Evolutionary conservation across 2,797 vertebrate species (phyloP).

Genomic region (Onychomys torridus): DNA sequence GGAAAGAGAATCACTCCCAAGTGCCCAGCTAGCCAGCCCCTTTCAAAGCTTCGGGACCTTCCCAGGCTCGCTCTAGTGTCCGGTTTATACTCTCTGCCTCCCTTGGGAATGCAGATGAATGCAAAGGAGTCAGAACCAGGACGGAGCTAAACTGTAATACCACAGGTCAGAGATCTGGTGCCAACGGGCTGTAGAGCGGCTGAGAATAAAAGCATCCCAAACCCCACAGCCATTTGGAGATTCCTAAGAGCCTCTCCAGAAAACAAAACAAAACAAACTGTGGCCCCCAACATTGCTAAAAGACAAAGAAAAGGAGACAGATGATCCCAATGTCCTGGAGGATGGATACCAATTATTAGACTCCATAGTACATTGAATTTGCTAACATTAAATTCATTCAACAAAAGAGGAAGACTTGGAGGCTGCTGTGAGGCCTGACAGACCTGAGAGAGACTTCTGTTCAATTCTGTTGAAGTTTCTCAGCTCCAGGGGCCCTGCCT

Average conservation of each 20-base stretch:
- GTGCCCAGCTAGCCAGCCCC: not conserved
- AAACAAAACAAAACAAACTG: not conserved
- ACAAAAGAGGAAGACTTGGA: not conserved
- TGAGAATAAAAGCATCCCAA: constrained; percentile 38
- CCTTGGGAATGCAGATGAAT: not conserved
- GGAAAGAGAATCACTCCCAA: constrained; percentile 28
- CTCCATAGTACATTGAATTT: not conserved
- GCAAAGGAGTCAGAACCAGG: not conserved
- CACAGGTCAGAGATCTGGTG: not conserved
- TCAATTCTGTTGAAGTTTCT: not conserved
- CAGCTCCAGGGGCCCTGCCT: not conserved
- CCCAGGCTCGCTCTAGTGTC: constrained; percentile 32
- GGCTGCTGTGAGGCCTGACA: not conserved
- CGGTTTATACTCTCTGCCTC: not conserved
- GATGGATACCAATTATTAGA: not conserved
- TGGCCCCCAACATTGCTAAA: not conserved
- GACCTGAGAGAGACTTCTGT: not conserved
- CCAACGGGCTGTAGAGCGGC: not conserved
- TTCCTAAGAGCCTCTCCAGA: not conserved
- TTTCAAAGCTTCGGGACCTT: constrained; percentile 51
- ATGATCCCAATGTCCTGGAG: not conserved
- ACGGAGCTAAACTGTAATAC: not conserved
- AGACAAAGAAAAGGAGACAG: not conserved
- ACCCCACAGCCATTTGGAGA: not conserved
- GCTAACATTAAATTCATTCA: not conserved